Percentiles rank a stretch among this genome's conserved stretches.
Conservation (phyloP, 1,140 invertebrate genomes). For the Aphidius ervi region DNA sequence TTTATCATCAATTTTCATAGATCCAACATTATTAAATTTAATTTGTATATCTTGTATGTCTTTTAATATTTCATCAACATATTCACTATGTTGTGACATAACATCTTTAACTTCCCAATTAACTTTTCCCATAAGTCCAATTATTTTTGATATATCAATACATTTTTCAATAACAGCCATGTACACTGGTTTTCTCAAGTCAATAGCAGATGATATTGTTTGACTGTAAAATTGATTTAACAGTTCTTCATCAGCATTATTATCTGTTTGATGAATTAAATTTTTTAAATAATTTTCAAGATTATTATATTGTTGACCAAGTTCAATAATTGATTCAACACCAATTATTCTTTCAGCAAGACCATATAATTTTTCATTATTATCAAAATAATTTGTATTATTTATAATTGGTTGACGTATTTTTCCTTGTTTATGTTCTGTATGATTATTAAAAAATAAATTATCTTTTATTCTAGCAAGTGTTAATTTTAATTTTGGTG, state of each 20-base stretch:
- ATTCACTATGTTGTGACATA: conserved; percentile 89
- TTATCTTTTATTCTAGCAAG: conserved; percentile 74
- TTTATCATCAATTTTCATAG: conserved; percentile 60
- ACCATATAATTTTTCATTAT: conserved; percentile 72
- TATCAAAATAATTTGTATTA: conserved; percentile 66
- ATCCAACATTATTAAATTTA: conserved; percentile 67
- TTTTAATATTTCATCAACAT: conserved; percentile 69
- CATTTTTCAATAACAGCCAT: conserved; percentile 74
- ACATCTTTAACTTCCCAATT: conserved; percentile 96
- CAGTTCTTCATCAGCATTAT: conserved; percentile 39
- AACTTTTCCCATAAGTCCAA: conserved; percentile 83
- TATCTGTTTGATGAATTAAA: conserved; percentile 52
- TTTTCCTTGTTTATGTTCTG: conserved; percentile 38
- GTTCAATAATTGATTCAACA: conserved; percentile 87
- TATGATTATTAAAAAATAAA: conserved; percentile 50
- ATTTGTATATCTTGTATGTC: conserved; percentile 76
- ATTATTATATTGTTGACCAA: conserved; percentile 80
- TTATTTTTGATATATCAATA: conserved; percentile 75
- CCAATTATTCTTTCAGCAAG: conserved; percentile 83
- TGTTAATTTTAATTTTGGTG: conserved; percentile 65
- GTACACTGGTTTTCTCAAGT: conserved; percentile 81
- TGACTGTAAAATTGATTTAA: conserved; percentile 72
- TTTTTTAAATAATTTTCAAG: conserved; percentile 79
- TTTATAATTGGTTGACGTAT: conserved; percentile 64
- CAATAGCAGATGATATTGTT: conserved; percentile 65